A percentile compares a stretch with the other conserved stretches of the same genome.
phyloP scores from a whole-genome alignment of 2,797 vertebrate species.

The Pangasius sanitwongsei region DNA sequence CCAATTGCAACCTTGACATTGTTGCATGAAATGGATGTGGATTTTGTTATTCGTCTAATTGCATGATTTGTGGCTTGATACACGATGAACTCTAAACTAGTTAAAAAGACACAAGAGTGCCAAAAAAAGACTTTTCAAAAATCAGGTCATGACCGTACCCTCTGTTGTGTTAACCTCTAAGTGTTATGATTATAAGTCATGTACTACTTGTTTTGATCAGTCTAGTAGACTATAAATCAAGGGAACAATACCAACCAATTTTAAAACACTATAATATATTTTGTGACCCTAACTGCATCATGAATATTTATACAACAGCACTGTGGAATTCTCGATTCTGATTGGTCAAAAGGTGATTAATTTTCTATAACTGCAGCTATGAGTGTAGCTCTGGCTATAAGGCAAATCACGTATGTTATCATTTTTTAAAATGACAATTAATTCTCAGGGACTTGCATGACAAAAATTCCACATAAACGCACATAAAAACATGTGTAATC shows the following conservation, averaged over 20 bases:
- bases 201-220: background rate
- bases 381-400: no score
- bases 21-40: conserved; percentile 45
- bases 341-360: background rate
- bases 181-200: background rate
- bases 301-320: background rate
- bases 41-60: conserved; percentile 37
- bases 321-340: background rate
- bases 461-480: background rate
- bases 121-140: background rate
- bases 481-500: background rate
- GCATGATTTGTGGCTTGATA: conserved; percentile 32
- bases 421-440: no score
- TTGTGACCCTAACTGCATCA: background rate
- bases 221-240: background rate
- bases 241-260: background rate
- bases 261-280: background rate
- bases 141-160: conserved; percentile 1
- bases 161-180: background rate
- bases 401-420: background rate
- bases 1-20: conserved; percentile 5
- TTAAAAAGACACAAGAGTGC: background rate
- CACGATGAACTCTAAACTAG: conserved; percentile 8
- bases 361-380: background rate
- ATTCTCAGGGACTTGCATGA: background rate